Base-by-base conservation (phyloP, 2,888 invertebrate species). In the Eledona agricola region DNA sequence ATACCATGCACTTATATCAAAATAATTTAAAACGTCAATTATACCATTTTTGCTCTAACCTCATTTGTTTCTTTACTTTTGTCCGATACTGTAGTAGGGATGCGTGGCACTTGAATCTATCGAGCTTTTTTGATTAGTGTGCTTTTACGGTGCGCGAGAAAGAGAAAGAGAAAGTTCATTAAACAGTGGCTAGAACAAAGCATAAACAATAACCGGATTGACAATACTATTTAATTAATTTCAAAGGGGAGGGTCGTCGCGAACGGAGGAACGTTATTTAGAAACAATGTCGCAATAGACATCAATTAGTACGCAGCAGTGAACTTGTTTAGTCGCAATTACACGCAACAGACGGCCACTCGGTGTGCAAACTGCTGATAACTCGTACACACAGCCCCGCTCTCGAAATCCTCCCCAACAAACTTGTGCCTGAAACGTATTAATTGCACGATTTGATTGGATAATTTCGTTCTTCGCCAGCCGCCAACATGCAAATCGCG, bases 271-370 rank as follows among this genome's bases (percentile, higher is more conserved):
- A 60, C 64, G 63, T 62, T 70, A 70, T 74, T 73, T 71, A 71
- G 74, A 74, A 74, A 75, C 75, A 74, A 73, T 73, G 72, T 73
- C 70, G 74, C 74, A 73, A 75, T 74, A 74, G 74, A 71, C 74
- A 71, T 73, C 75, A 75, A 75, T 75, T 75, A 75, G 73, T 72
- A 73, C 75, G 75, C 75, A 72, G 74, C 72, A 70, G 65, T 75
- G 75, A 71, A 74, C 74, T 75, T 75, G 75, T 75, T 75, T 74
- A 72, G 75, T 74, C 71, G 70, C 73, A 75, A 75, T 75, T 75
- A 75, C 73, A 75, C 75, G 75, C 75, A 73, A 72, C 74, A 72
- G 71, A 72, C 70, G 73, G 70, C 69, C 67, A 65, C 62, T 66
- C 65, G 62, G 72, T 65, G 71, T 74, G 74, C 73, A 69, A 69